These are phyloP conservation scores for Apeltes quadracus DNA, from an alignment of 2,113 vertebrate genomes.

Conservation along the genomic window DNA sequence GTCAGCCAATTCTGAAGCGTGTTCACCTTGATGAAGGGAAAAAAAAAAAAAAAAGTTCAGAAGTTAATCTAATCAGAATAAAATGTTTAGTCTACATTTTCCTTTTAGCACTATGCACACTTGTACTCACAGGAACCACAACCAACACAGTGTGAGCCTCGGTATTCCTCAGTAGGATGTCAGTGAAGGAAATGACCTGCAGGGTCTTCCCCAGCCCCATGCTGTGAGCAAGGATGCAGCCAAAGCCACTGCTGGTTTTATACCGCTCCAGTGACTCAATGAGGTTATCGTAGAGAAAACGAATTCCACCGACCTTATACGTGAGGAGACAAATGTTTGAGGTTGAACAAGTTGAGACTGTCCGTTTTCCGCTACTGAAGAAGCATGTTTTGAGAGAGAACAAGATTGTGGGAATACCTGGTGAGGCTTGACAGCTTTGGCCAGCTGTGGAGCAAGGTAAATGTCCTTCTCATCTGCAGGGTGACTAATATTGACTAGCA, in stretches of 20 bases:
- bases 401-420: conserved; percentile 81
- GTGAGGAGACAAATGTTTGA: conserved; percentile 1
- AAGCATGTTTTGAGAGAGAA: background rate
- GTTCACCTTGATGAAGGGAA: conserved; percentile 86
- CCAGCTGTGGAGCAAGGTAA: conserved; percentile 93
- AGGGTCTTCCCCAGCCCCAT: conserved; percentile 98
- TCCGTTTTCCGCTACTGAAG: background rate
- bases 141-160: conserved; percentile 95
- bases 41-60: background rate
- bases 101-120: background rate
- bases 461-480: conserved; percentile 95
- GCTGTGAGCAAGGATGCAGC: conserved; percentile 97
- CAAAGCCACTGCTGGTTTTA: conserved; percentile 95
- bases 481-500: conserved; percentile 97
- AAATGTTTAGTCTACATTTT: background rate
- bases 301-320: conserved; percentile 93
- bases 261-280: conserved; percentile 96
- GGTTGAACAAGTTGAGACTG: background rate
- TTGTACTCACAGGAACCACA: conserved; percentile 92
- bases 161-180: conserved; percentile 93
- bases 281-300: conserved; percentile 97
- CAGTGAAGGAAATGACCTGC: conserved; percentile 97
- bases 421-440: conserved; percentile 96
- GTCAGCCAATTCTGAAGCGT: conserved; percentile 98
- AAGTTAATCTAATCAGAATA: conserved; percentile 1